Percentiles rank a stretch among this genome's conserved stretches.
phyloP scores from a whole-genome alignment of 2,113 vertebrate genomes.

The Carassius carassius region DNA sequence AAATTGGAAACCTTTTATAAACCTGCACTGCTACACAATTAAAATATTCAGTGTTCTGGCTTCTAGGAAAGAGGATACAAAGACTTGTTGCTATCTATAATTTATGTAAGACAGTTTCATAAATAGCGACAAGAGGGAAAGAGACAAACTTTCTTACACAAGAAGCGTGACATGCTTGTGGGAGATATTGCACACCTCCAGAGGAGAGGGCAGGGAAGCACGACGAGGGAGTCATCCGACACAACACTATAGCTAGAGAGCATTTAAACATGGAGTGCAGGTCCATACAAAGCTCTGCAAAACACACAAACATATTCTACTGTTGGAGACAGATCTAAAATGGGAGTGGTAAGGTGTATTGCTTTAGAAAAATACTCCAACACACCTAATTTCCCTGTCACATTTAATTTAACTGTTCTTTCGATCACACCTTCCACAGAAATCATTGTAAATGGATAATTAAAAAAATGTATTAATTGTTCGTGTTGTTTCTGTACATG shows the following conservation, averaged over 20 bases:
- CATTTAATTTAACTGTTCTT: background rate
- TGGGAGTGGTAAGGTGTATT: background rate
- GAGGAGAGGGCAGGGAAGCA: conserved; percentile 5
- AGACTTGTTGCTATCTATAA: no score
- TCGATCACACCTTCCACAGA: background rate
- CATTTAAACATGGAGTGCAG: background rate
- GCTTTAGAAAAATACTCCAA: background rate
- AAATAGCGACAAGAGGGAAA: background rate
- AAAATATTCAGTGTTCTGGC: background rate
- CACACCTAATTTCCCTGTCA: background rate
- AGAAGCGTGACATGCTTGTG: background rate
- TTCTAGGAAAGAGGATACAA: background rate
- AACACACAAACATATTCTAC: background rate
- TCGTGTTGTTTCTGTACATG: no score
- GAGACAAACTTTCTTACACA: background rate
- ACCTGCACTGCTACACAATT: background rate
- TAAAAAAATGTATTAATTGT: no score
- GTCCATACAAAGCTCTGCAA: background rate
- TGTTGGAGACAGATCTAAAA: background rate
- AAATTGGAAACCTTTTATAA: background rate
- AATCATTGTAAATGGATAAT: background rate
- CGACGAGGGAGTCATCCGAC: conserved; percentile 15
- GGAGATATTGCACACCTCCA: conserved; percentile 22
- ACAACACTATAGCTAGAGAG: conserved; percentile 30
- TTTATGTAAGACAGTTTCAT: background rate